Evolutionary conservation across 2,888 invertebrate genomes (phyloP), one percentile per base, ranked within the genome.

Genomic region (Drosophila paramelanica): DNA sequence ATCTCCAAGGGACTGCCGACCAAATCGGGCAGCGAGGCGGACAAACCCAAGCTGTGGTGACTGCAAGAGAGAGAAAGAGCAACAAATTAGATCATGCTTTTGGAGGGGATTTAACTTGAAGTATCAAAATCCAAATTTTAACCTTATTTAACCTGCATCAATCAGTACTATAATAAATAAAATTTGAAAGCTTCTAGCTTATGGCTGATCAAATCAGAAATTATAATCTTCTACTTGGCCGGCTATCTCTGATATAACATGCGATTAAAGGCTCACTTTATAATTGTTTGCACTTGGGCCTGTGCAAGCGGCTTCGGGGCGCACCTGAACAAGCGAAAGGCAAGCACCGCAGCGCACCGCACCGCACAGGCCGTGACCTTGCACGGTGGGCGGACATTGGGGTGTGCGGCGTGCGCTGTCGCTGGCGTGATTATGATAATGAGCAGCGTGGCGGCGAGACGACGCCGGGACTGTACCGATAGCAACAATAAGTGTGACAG

Each of bases 1-100:
- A 92, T 89, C 82, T 92, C 92, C 68, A 91, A 72, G 14, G 92
- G 92, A 65, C 92, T 91, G 58, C 91, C 92, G 45, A 92, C 92
- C 60, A 92, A 79, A 85, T 92, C 92, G 11, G 92, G 92, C 74
- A 92, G 67, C 14, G 92, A 92, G 25, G 92, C 92, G 14, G 92
- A 92, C 76, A 92, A 87, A 59, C 92, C 92, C 73, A 92, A 84
- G 79, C 87, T 92, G 85, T 88, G 91, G 74, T 91, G 91, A 70
- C 92, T 92, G 78, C 14, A 92, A 91, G 6, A 45, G 52, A 42
- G 11, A 36, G 20, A 33, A 36, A 46, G 14, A 10, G 5, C 20
- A 1, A 8, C 1, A 41, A 51, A 74, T 74, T 14, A 74, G 70
- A 13, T 61, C 59, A 33, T 41, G 42, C 38, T 43, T 10, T 8